Base-by-base conservation (phyloP, 2,888 invertebrate species). In the Calameuta pallipes region DNA sequence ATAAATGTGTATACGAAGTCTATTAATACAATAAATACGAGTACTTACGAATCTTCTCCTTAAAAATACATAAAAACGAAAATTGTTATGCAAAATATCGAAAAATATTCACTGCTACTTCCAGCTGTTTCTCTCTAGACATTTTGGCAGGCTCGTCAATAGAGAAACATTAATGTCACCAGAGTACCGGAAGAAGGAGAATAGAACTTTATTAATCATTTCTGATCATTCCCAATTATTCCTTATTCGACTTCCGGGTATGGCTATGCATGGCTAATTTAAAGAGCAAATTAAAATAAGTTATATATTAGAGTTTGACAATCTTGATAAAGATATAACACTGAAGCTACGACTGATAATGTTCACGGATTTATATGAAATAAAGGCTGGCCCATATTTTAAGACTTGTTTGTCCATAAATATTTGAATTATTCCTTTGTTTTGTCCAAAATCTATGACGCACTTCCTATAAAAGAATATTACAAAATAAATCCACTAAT, bases 41-140 rank as follows among this genome's bases (percentile, higher is more conserved):
- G 33, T 81, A 83, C 83, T 81, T 80, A 83, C 83, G 78, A 77
- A 78, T 83, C 69, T 15, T 56, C 23, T 37, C 69, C 56, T 56
- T 75, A 75, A 33, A 56, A 56, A 75, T 75, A 82, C 81, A 82
- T 75, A 78, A 81, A 82, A 81, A 81, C 77, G 77, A 83, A 84
- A 84, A 79, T 81, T 84, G 80, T 80, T 82, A 80, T 81, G 83
- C 81, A 86, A 85, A 85, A 83, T 84, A 83, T 84, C 80, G 83
- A 79, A 82, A 80, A 83, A 85, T 84, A 85, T 86, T 85, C 85
- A 86, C 86, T 85, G 86, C 84, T 86, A 83, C 82, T 83, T 83
- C 79, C 83, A 83, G 81, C 83, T 84, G 83, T 85, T 85, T 84
- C 83, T 83, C 82, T 80, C 79, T 82, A 75, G 68, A 68, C 75